These are phyloP conservation scores for Acrobeloides nanus DNA, from an alignment of 2,888 invertebrate species.

Conservation along the genomic window DNA sequence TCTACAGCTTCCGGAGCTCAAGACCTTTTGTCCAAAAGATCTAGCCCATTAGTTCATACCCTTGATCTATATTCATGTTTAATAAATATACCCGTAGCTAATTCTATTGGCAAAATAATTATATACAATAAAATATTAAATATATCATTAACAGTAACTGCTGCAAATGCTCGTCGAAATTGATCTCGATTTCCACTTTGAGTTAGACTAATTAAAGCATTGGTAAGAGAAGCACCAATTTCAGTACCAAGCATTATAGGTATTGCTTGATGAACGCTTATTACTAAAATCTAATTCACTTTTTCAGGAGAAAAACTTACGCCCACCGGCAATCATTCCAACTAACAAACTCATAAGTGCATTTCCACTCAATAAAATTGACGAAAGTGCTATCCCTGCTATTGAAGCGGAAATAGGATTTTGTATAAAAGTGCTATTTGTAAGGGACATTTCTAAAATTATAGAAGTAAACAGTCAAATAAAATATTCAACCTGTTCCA, in stretches of 20 bases:
- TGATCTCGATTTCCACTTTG: slow-evolving; percentile 53
- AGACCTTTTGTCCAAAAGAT: too few species aligned
- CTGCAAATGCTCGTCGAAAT: slow-evolving; percentile 59
- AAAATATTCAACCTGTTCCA: slow-evolving; percentile 33
- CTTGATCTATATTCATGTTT: too few species aligned
- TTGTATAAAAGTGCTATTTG: slow-evolving; percentile 36
- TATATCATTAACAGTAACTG: slow-evolving; percentile 61
- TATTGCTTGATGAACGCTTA: slow-evolving; percentile 57
- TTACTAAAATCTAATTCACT: too few species aligned
- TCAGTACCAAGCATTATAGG: slow-evolving; percentile 62
- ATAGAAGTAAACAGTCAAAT: not conserved
- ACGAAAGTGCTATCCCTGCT: slow-evolving; percentile 42
- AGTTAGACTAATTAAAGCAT: slow-evolving; percentile 59
- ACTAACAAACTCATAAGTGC: slow-evolving; percentile 41
- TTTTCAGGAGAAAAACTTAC: too few species aligned
- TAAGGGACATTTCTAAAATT: slow-evolving; percentile 39
- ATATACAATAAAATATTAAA: slow-evolving; percentile 61
- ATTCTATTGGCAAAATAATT: slow-evolving; percentile 59
- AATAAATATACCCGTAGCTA: slow-evolving; percentile 35
- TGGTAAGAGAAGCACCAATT: slow-evolving; percentile 61
- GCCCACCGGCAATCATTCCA: slow-evolving; percentile 59
- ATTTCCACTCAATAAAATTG: slow-evolving; percentile 38
- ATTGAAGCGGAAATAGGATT: slow-evolving; percentile 47
- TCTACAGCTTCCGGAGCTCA: too few species aligned
- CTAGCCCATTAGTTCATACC: too few species aligned